phyloP scores from a whole-genome alignment of 2,113 vertebrate genomes.

The Siniperca knerii region DNA sequence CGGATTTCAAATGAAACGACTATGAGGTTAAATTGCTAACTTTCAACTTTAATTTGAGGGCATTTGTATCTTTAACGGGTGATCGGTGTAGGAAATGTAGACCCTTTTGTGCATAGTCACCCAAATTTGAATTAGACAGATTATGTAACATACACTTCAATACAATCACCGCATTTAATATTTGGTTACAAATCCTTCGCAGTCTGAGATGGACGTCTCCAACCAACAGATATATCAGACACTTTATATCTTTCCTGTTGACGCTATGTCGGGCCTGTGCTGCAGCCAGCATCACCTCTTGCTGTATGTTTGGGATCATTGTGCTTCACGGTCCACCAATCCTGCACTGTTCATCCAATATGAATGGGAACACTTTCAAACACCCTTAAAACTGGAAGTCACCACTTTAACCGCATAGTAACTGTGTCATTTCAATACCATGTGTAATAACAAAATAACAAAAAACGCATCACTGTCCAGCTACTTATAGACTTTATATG shows the following conservation, averaged over 20 bases:
- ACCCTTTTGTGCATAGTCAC: neutral
- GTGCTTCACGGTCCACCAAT: neutral
- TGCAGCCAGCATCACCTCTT: neutral
- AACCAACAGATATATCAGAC: neutral
- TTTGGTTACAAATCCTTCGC: neutral
- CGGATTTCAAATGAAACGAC: neutral
- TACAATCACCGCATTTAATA: neutral
- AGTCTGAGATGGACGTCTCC: neutral
- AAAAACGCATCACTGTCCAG: slow-evolving; percentile 1
- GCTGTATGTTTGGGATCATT: neutral
- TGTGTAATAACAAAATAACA: neutral
- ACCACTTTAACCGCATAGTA: neutral
- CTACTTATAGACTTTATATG: neutral
- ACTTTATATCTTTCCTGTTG: neutral
- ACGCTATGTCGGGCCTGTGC: neutral
- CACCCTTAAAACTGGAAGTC: neutral
- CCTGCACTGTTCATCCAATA: neutral
- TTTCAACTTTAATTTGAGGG: neutral
- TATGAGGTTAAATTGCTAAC: neutral
- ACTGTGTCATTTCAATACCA: neutral
- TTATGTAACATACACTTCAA: neutral
- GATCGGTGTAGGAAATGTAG: neutral
- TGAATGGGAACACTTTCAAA: neutral
- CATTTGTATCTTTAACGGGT: neutral
- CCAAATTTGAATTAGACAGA: neutral